phyloP scores from a whole-genome alignment of 2,888 invertebrate genomes.

The Epinotia demarniana region DNA sequence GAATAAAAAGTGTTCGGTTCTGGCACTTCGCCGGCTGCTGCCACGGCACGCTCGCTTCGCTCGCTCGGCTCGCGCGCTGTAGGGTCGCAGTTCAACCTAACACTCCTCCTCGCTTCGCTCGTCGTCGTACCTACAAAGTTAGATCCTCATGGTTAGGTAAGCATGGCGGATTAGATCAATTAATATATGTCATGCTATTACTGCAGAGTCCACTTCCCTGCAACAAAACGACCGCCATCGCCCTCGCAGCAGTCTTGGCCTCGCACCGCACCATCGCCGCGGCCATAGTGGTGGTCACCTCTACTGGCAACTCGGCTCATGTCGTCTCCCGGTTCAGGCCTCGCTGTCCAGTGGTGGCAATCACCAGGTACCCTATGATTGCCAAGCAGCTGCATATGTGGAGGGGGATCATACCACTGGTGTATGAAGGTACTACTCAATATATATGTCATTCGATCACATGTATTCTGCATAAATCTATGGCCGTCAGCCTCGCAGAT shows the following conservation, averaged over 20 bases:
- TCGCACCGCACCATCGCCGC: slow-evolving; percentile 88
- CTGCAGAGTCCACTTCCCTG: slow-evolving; percentile 79
- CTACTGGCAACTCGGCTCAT: slow-evolving; percentile 86
- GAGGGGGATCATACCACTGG: slow-evolving; percentile 87
- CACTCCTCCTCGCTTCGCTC: no score
- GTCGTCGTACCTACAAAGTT: no score
- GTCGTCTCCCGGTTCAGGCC: slow-evolving; percentile 88
- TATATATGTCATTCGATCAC: no score
- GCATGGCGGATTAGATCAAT: not conserved
- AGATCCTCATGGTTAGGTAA: no score
- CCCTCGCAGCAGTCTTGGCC: slow-evolving; percentile 90
- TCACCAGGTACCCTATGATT: slow-evolving; percentile 85
- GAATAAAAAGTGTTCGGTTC: no score
- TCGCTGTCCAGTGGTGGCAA: slow-evolving; percentile 88
- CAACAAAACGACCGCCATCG: slow-evolving; percentile 88
- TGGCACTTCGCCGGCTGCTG: no score
- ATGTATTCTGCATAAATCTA: not conserved
- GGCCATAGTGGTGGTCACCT: slow-evolving; percentile 88
- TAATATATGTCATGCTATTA: not conserved
- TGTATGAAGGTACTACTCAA: slow-evolving; percentile 83
- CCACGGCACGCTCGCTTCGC: no score
- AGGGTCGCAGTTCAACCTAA: no score
- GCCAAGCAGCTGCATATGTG: slow-evolving; percentile 88
- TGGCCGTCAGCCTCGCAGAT: no score
- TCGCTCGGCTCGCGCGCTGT: no score